These are phyloP conservation scores for Taphrorychus bicolor DNA, from an alignment of 2,888 invertebrate genomes.

Conservation along the genomic window DNA sequence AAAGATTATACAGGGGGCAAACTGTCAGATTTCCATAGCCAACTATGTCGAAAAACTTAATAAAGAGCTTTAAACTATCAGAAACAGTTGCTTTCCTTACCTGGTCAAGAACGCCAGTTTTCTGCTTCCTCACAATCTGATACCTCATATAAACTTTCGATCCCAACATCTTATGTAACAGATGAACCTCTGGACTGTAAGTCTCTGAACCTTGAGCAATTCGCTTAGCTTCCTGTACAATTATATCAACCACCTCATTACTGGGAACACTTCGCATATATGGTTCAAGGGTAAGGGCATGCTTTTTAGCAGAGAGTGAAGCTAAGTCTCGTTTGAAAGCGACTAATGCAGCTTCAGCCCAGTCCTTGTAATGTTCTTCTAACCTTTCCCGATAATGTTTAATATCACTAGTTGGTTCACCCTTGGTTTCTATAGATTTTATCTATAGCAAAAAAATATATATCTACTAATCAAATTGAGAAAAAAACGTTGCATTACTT, in stretches of 20 bases:
- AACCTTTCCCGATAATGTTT: constrained; percentile 63
- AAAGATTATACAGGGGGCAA: too few species aligned
- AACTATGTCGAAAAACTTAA: too few species aligned
- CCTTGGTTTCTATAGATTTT: constrained; percentile 53
- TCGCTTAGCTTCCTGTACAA: constrained; percentile 72
- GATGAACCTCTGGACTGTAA: constrained; percentile 73
- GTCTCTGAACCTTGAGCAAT: constrained; percentile 81
- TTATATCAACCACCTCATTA: constrained; percentile 65
- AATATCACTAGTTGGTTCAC: constrained; percentile 49
- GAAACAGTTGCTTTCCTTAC: too few species aligned
- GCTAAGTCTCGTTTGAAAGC: constrained; percentile 76
- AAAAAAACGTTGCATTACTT: constrained; percentile 27
- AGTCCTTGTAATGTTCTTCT: constrained; percentile 67
- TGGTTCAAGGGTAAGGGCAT: constrained; percentile 51
- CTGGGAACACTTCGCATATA: constrained; percentile 55
- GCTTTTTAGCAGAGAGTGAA: constrained; percentile 66
- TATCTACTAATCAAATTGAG: neutral
- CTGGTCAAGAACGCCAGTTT: constrained; percentile 72
- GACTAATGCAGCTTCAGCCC: constrained; percentile 69
- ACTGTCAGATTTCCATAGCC: too few species aligned
- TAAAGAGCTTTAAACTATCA: too few species aligned
- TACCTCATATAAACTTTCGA: constrained; percentile 72
- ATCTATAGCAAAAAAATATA: constrained; percentile 45
- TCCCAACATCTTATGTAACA: constrained; percentile 73
- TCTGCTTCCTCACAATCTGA: constrained; percentile 70